Evolutionary conservation across 2,797 vertebrate species (phyloP).

Genomic region (Hoplostethus mediterraneus): DNA sequence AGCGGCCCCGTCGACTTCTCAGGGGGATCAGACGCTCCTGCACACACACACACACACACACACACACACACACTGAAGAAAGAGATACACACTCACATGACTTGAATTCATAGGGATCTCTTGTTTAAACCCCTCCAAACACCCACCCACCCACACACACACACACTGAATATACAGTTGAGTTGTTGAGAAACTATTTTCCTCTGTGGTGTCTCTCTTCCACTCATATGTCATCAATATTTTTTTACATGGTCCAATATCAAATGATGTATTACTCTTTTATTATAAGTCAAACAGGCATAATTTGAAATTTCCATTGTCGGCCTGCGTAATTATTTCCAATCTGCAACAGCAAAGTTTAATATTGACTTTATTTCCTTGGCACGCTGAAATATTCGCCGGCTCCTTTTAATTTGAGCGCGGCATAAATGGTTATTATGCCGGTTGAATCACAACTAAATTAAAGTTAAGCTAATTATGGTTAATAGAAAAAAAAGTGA

Average conservation of each 20-base stretch:
- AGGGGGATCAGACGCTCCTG: slow-evolving; percentile 32
- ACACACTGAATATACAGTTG: background rate
- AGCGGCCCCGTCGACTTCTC: slow-evolving; percentile 48
- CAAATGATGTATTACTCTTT: background rate
- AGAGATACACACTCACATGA: background rate
- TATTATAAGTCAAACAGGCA: background rate
- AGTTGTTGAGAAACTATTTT: background rate
- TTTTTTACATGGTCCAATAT: too few relatives aligned
- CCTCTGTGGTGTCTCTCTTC: background rate
- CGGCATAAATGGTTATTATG: slow-evolving; percentile 60
- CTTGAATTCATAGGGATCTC: background rate
- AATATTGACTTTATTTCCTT: slow-evolving; percentile 42
- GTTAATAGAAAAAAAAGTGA: slow-evolving; percentile 49
- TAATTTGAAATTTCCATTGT: slow-evolving; percentile 9
- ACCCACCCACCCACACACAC: background rate
- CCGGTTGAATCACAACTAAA: slow-evolving; percentile 58
- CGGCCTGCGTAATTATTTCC: background rate
- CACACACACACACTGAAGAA: background rate
- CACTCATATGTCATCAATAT: too few relatives aligned
- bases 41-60: slow-evolving; percentile 3
- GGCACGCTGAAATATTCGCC: slow-evolving; percentile 53
- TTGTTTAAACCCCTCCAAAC: background rate
- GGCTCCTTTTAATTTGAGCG: slow-evolving; percentile 57
- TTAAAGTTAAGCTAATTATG: slow-evolving; percentile 64
- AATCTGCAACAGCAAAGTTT: slow-evolving; percentile 20